These are phyloP conservation scores for Microcebus jonahi DNA, from an alignment of 2,113 vertebrate genomes.

Conservation along the genomic window DNA sequence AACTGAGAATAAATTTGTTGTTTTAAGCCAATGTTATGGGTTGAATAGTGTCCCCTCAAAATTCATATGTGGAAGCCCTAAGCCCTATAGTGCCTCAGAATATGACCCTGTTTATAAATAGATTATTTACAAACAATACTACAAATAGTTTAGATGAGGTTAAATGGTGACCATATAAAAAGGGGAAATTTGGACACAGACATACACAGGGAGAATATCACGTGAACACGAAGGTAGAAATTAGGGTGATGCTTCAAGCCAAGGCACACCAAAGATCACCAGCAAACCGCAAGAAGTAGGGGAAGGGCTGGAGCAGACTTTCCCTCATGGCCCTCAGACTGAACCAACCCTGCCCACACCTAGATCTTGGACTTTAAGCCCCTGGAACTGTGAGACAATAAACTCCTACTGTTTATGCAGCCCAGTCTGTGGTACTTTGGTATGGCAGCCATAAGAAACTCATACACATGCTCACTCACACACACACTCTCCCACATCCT, in stretches of 20 bases:
- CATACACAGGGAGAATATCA: neutral
- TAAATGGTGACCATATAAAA: neutral
- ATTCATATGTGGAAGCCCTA: neutral
- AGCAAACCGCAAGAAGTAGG: neutral
- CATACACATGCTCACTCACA: too few relatives aligned
- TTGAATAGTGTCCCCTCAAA: neutral
- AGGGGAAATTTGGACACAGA: neutral
- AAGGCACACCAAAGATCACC: neutral
- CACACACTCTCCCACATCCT: neutral
- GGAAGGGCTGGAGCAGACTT: neutral
- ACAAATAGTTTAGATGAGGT: neutral
- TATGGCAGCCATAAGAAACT: neutral
- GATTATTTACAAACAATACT: neutral
- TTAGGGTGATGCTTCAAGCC: neutral
- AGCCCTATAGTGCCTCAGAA: neutral
- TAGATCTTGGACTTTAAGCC: neutral
- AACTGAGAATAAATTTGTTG: neutral
- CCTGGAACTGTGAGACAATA: neutral
- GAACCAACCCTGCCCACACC: neutral
- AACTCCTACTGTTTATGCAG: neutral
- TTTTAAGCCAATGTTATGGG: neutral
- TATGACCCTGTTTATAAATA: neutral
- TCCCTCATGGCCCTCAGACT: neutral
- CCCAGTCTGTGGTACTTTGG: rapidly evolving
- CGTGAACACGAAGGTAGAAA: neutral